phyloP scores from a whole-genome alignment of 2,888 invertebrate species.

The Caenorhabditis uteleia region DNA sequence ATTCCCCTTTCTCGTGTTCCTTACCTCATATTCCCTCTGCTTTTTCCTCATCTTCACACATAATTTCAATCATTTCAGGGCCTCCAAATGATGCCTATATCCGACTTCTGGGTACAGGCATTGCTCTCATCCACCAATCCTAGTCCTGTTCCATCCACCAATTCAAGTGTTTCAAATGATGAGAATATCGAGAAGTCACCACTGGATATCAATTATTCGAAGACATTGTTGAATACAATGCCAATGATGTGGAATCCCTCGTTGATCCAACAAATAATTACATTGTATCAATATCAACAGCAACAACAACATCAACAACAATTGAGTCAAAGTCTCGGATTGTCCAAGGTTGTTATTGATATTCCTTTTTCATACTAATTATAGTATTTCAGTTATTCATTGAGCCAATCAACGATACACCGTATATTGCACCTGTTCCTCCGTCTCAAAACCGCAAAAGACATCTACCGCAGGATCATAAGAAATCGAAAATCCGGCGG shows the following conservation, averaged over 20 bases:
- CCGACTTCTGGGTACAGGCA: conserved; percentile 45
- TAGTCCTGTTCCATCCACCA: conserved; percentile 32
- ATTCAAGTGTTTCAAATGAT: conserved; percentile 29
- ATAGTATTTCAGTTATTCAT: no score
- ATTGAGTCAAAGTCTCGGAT: no score
- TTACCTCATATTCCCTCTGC: conserved; percentile 1
- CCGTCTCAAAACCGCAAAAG: no score
- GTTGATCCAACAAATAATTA: conserved; percentile 25
- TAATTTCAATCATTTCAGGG: conserved; percentile 16
- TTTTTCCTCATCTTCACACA: conserved; percentile 17
- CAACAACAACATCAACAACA: conserved; percentile 2
- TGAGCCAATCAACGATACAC: no score
- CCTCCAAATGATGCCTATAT: conserved; percentile 31
- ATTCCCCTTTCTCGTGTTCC: conserved; percentile 15
- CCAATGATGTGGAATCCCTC: conserved; percentile 35
- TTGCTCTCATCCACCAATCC: conserved; percentile 29
- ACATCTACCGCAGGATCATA: no score
- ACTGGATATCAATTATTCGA: conserved; percentile 6
- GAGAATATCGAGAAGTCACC: conserved; percentile 26
- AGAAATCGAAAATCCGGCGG: no score
- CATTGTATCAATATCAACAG: conserved; percentile 34
- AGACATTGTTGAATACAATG: conserved; percentile 5
- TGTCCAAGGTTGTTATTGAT: no score
- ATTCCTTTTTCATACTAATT: no score
- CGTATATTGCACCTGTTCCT: no score